Base-by-base conservation (phyloP, 1,140 invertebrate genomes). In the Rhyzopertha dominica region DNA sequence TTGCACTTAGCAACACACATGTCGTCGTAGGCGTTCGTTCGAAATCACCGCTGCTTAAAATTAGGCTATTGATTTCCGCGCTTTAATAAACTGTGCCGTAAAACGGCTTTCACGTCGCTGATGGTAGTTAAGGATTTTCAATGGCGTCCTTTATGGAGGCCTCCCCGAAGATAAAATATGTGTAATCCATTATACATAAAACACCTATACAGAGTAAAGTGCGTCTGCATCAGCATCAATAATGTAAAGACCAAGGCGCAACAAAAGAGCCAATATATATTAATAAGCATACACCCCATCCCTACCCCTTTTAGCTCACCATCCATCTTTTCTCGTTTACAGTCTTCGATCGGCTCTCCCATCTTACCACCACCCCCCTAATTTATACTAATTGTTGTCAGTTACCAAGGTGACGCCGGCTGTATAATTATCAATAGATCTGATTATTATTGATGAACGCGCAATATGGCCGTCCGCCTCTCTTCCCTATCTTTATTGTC, bases 341-440 rank as follows among this genome's bases (percentile, higher is more conserved):
- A 9, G 35, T 12, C 14, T 19, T n/a, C 25, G 25, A 28, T 26
- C 26, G 29, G 38, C 38, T 14, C 26, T 14, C 9, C 30, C 9
- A 14, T 5, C 7, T 32, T 14, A 8, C 30, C 13, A 14, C 30
- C 30, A 47, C 44, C 32, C 34, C 51, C 51, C 49, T 54, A 54
- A 54, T 54, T 54, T 47, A 54, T 54, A 49, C 51, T 50, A 54
- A 54, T 54, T 54, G 51, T 54, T 54, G 51, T 54, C 51, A 47
- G 51, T 54, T 50, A 41, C 51, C 47, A 54, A 47, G 51, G 51
- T 50, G 51, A 54, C 51, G 47, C 31, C 28, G 35, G n/a, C 30
- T 36, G 47, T 43, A 50, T 50, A 47, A 54, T 54, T 50, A 54
- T 46, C 51, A 54, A 54, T 50, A 54, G 51, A 54, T 50, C 43